Base-by-base conservation (phyloP, 2,888 invertebrate species). In the Clivina fossor region DNA sequence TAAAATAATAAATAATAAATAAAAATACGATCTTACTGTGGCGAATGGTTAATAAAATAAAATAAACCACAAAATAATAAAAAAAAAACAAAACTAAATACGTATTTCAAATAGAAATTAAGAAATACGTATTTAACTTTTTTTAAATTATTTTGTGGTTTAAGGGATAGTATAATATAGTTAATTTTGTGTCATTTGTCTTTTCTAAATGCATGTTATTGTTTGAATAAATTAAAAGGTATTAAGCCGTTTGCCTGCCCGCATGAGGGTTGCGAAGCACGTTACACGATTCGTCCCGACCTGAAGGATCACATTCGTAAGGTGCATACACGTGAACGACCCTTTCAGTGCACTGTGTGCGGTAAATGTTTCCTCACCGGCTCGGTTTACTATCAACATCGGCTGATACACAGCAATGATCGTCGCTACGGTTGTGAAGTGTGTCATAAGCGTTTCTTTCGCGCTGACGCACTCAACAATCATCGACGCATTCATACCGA, bases 381-480 rank as follows among this genome's bases (percentile, higher is more conserved):
- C 0, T 82, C 82, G 0, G 82, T 83, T 4, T 83, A 80, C 61
- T 83, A 83, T 64, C 82, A 83, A 62, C 82, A 83, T 64, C 74
- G 82, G 4, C 68, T 83, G 5, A 83, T 83, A 56, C 82, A 83
- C 60, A 79, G 81, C 1, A 82, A 82, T 7, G 82, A 83, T 62
- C 74, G 82, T 35, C 75, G 83, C 53, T 83, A 83, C 62, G 82
- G 80, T 41, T 83, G 83, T 63, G 79, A 81, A 56, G 80, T 82
- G 67, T 65, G 64, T 63, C 35, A 79, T 3, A 83, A 82, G 66
- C 72, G 82, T 2, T 83, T 83, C 63, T 82, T 82, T 62, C 75
- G 83, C 20, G 82, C 83, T 0, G 83, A 83, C 65, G 83, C 83
- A 2, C 64, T 83, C 8, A 83, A 83, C 63, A 83, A 83, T 64